Base-by-base conservation (phyloP, 1,140 invertebrate species). In the Piezodorus guildinii region DNA sequence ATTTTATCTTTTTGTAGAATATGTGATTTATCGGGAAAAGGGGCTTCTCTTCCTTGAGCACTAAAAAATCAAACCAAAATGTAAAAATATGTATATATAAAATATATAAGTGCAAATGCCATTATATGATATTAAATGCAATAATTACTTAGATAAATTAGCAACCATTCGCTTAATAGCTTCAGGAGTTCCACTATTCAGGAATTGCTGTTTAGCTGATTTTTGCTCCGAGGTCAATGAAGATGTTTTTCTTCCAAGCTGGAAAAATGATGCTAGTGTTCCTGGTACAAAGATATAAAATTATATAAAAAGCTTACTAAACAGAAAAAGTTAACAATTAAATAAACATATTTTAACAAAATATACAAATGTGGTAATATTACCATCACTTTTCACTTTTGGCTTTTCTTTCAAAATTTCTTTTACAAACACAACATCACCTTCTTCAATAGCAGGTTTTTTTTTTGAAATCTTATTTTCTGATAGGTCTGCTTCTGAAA, bases 231-330 rank as follows among this genome's bases (percentile, higher is more conserved):
- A 39, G 17, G 30, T 3, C 12, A 23, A 17, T 17, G 39, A 25
- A 39, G 30, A 25, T 14, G 27, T 8, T 25, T 39, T 60, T 4
- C 14, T 60, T 60, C 43, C 43, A 15, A 60, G 8, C 5, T 17
- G 14, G n/a, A 60, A 43, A 60, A 43, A 60, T 60, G 58, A 60
- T n/a, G 58, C 58, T 23, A 60, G 16, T 43, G 58, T 60, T 16
- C 58, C 58, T 60, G n/a, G 25, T 43, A 60, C 8, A 21, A 8
- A 8, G 14, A 8, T 6, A 60, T 39, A 27, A 27, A 27, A 21
- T 8, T 23, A 34, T 34, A 8, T 10, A 27, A 25, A 23, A 10
- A 56, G 14, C 1, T 25, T 15, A 23, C 52, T 27, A 25, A 15
- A 25, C 23, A 27, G 3, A 6, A 56, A 4, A 12, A 56, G 5